Conservation (phyloP, 1,140 invertebrate species). For the Sycobia sp. region DNA sequence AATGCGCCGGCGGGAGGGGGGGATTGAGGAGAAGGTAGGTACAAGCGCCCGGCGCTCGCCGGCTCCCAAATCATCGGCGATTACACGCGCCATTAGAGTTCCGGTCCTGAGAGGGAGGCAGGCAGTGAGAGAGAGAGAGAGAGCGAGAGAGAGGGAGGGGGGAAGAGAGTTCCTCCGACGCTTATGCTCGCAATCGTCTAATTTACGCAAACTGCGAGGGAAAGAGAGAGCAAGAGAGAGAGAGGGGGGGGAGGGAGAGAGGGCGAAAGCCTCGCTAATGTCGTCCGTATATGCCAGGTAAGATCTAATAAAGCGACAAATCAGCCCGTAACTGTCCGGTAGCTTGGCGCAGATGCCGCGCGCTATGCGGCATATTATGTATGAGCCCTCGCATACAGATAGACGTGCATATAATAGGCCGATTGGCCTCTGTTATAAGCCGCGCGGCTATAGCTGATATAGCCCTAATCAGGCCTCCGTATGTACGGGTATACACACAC, state of each 20-base stretch:
- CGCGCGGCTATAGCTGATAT: too few relatives aligned
- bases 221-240: too few relatives aligned
- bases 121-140: too few relatives aligned
- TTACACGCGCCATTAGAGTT: conserved; percentile 50
- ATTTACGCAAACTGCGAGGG: conserved; percentile 61
- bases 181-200: conserved; percentile 48
- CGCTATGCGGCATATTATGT: not conserved
- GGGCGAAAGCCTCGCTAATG: conserved; percentile 35
- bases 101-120: too few relatives aligned
- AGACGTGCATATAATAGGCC: too few relatives aligned
- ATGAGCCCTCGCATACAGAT: not conserved
- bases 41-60: not conserved
- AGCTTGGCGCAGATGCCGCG: not conserved
- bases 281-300: conserved; percentile 43
- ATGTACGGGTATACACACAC: too few relatives aligned
- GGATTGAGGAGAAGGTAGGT: not conserved
- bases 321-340: conserved; percentile 49
- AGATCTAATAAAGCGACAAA: conserved; percentile 64
- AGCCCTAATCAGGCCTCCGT: not conserved
- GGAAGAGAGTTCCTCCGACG: too few relatives aligned
- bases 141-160: too few relatives aligned
- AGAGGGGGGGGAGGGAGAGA: too few relatives aligned
- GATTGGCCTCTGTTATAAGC: conserved; percentile 14
- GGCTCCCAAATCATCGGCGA: conserved; percentile 46
- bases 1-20: not conserved